Evolutionary conservation across 2,797 vertebrate genomes (phyloP).

Genomic region (Rhabdomys pumilio): DNA sequence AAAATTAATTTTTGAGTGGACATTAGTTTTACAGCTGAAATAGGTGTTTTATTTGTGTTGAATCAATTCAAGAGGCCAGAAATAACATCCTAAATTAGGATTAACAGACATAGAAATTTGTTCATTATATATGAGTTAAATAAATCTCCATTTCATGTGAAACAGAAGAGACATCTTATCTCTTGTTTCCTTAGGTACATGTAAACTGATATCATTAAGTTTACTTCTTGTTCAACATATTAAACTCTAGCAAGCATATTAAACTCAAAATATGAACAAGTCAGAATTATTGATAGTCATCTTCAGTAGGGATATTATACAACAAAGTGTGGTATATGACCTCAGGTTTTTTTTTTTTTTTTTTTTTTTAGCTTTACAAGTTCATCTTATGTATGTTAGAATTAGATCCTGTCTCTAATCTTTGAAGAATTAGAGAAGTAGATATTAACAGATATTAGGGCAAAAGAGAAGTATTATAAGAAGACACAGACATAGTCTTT

Average conservation of each 20-base stretch:
- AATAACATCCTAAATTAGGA: neutral
- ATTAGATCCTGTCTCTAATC: neutral
- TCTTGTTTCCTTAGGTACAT: neutral
- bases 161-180: neutral
- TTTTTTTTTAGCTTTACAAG: neutral
- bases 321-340: neutral
- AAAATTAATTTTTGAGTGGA: constrained; percentile 22
- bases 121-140: neutral
- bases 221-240: neutral
- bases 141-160: constrained; percentile 9
- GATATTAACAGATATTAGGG: neutral
- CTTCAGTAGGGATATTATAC: neutral
- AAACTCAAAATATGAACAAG: neutral
- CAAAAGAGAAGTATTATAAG: neutral
- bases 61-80: neutral
- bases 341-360: neutral
- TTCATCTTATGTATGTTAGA: neutral
- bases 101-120: neutral
- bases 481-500: neutral
- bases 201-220: neutral
- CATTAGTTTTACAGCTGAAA: constrained; percentile 44
- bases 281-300: neutral
- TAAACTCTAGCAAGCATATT: neutral
- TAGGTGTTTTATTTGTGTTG: neutral
- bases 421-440: constrained; percentile 15